Conservation (phyloP, 1,140 invertebrate genomes). For the Plutomurus gul region DNA sequence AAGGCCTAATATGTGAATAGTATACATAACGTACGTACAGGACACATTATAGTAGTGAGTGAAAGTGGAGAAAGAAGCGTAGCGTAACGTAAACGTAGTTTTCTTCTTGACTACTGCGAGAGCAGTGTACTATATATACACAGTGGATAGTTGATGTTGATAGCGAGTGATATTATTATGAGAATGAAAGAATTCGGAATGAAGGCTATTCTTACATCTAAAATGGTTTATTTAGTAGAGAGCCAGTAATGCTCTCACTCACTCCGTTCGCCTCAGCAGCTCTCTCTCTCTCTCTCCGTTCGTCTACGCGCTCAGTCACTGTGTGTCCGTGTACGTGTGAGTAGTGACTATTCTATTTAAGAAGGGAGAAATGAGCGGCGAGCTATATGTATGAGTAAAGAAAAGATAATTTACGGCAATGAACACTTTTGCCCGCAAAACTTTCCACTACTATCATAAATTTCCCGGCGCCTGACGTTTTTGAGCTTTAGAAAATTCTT, state of each 20-base stretch:
- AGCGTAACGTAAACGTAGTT: constrained; percentile 15
- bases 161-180: neutral
- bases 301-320: no score
- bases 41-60: no score
- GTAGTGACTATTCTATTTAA: constrained; percentile 23
- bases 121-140: neutral
- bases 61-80: neutral
- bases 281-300: no score
- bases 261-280: no score
- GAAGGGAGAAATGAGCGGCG: neutral
- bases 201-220: constrained; percentile 11
- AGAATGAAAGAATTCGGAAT: constrained; percentile 18
- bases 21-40: no score
- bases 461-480: constrained; percentile 32
- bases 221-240: constrained; percentile 22
- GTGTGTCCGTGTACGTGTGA: neutral
- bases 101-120: no score
- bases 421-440: constrained; percentile 22
- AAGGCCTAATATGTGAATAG: no score
- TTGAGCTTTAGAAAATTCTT: constrained; percentile 35
- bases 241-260: no score
- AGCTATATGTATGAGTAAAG: constrained; percentile 24
- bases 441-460: constrained; percentile 29
- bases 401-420: constrained; percentile 35
- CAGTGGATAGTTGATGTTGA: neutral